Percentiles rank a stretch among this genome's conserved stretches.
These are phyloP conservation scores for Lepeophtheirus salmonis DNA, from an alignment of 1,140 invertebrate species.

Conservation along the genomic window DNA sequence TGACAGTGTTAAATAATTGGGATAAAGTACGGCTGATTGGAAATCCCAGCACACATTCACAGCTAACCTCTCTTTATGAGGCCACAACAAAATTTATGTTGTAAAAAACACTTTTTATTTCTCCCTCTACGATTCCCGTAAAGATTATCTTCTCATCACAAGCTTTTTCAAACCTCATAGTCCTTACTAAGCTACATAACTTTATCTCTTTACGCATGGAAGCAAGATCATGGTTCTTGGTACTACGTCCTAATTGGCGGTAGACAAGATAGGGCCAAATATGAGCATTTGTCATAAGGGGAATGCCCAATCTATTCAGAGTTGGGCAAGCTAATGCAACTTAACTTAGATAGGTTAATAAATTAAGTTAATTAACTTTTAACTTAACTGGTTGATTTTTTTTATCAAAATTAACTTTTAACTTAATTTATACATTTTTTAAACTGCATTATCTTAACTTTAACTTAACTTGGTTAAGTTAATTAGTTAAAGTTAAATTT, in stretches of 20 bases:
- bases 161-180: neutral
- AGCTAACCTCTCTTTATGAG: neutral
- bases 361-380: no score
- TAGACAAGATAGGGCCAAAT: neutral
- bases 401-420: no score
- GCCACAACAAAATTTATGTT: neutral
- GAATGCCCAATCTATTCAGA: no score
- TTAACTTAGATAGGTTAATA: no score
- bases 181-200: neutral
- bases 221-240: neutral
- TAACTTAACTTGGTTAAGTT: no score
- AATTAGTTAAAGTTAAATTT: no score
- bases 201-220: neutral
- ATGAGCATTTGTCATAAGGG: neutral
- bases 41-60: neutral
- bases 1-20: neutral
- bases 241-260: neutral
- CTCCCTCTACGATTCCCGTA: neutral
- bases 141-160: neutral
- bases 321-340: no score
- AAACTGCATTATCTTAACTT: no score
- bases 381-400: no score
- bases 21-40: neutral
- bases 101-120: neutral
- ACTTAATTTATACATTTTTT: no score